phyloP scores from a whole-genome alignment of 2,797 vertebrate species.

The Parotocinclus haroldoi region DNA sequence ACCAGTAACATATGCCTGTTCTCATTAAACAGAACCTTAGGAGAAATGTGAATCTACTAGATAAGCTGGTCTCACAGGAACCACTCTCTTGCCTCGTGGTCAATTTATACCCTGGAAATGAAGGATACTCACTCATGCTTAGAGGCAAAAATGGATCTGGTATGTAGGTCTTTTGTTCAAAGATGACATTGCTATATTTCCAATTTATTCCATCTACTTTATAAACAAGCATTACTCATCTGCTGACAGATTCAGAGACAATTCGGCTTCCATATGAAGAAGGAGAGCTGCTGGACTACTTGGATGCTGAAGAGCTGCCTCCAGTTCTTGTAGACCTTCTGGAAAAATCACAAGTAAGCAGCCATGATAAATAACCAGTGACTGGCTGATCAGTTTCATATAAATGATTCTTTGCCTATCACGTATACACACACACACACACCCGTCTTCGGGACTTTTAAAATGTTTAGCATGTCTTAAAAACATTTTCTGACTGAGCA shows the following conservation, averaged over 20 bases:
- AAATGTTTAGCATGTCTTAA: too few relatives aligned
- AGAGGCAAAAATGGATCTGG: constrained; percentile 98
- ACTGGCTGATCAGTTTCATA: too few relatives aligned
- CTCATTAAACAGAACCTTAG: constrained; percentile 87
- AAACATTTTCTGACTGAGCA: too few relatives aligned
- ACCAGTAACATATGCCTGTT: not conserved
- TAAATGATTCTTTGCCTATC: too few relatives aligned
- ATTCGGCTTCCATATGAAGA: constrained; percentile 97
- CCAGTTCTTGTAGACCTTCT: constrained; percentile 97
- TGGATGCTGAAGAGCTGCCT: constrained; percentile 95
- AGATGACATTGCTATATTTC: not conserved
- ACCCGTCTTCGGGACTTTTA: too few relatives aligned
- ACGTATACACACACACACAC: too few relatives aligned
- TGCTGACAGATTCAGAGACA: constrained; percentile 89
- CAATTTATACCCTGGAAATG: constrained; percentile 96
- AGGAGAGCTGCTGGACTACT: constrained; percentile 92
- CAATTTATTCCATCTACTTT: not conserved
- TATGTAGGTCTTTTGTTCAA: constrained; percentile 57
- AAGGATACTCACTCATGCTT: constrained; percentile 98
- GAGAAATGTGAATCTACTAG: constrained; percentile 98
- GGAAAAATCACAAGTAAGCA: constrained; percentile 94
- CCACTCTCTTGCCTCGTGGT: constrained; percentile 93
- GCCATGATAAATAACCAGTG: not conserved
- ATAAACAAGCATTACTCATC: constrained; percentile 13
- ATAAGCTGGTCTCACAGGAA: constrained; percentile 97